Evolutionary conservation across 2,113 vertebrate species (phyloP).

Genomic region (Trogon melanurus): DNA sequence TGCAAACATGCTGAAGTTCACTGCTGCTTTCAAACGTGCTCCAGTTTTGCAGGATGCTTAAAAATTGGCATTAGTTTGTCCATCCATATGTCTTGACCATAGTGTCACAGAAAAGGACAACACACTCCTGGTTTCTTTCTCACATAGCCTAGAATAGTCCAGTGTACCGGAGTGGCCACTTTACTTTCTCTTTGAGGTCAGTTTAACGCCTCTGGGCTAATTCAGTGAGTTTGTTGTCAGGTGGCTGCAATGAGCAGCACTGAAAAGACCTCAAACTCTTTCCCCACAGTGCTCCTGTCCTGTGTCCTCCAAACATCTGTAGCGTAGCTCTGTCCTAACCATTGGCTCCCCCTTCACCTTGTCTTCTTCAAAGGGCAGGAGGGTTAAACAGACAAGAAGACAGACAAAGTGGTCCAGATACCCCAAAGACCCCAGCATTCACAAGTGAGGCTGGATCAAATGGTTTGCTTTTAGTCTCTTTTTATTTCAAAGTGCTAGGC

Average conservation of each 20-base stretch:
- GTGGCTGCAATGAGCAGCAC: not conserved
- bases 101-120: not conserved
- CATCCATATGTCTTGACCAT: not conserved
- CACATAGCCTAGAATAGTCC: not conserved
- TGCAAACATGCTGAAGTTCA: not conserved
- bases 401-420: not conserved
- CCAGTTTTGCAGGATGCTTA: not conserved
- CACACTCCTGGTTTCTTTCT: not conserved
- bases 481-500: not conserved
- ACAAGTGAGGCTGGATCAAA: not conserved
- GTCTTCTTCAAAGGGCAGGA: not conserved
- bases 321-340: not conserved
- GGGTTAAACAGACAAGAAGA: not conserved
- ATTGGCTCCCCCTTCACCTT: not conserved
- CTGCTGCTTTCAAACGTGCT: not conserved
- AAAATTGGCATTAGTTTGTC: not conserved
- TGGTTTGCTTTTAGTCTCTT: not conserved
- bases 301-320: not conserved
- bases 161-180: not conserved
- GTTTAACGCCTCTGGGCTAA: not conserved
- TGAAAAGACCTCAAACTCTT: not conserved
- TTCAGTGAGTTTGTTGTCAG: not conserved
- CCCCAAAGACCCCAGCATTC: not conserved
- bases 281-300: not conserved
- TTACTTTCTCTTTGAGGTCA: rapidly evolving